Evolutionary conservation across 2,888 invertebrate genomes (phyloP).

Genomic region (Xiphydria camelus): DNA sequence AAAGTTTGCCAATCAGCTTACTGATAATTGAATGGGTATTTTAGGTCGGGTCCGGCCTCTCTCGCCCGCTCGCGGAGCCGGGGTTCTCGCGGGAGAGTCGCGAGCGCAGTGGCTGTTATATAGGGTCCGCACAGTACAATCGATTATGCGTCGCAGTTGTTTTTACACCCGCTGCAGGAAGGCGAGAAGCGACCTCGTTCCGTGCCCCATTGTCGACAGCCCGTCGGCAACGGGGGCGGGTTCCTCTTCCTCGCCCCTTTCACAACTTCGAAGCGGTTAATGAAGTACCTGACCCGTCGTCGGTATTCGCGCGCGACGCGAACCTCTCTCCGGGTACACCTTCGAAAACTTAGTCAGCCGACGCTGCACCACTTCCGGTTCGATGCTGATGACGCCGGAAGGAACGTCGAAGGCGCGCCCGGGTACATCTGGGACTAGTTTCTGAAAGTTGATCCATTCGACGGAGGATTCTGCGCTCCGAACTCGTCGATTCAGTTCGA

Average conservation of each 20-base stretch:
- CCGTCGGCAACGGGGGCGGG: no score
- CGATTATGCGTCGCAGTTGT: not conserved
- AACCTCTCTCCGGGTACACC: no score
- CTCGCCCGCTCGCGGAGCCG: not conserved
- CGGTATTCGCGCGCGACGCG: slow-evolving; percentile 6
- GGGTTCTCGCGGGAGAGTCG: no score
- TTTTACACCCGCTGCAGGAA: not conserved
- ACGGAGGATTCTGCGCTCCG: no score
- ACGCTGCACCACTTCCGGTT: no score
- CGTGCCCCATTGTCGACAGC: not conserved
- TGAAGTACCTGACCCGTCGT: slow-evolving; percentile 21
- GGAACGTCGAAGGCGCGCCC: no score
- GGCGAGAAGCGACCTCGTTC: not conserved
- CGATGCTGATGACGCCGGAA: no score
- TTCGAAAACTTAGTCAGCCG: no score
- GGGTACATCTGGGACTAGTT: no score
- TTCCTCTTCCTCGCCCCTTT: slow-evolving; percentile 21
- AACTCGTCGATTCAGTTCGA: no score
- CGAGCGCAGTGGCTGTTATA: no score
- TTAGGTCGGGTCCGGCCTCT: slow-evolving; percentile 6
- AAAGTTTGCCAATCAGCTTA: slow-evolving; percentile 23
- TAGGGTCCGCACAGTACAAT: not conserved
- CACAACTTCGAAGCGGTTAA: slow-evolving; percentile 30
- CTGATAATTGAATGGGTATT: slow-evolving; percentile 26
- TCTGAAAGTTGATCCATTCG: no score